Percentiles rank a stretch among this genome's conserved stretches.
phyloP scores from a whole-genome alignment of 2,888 invertebrate genomes.

The Craniophora ligustri region DNA sequence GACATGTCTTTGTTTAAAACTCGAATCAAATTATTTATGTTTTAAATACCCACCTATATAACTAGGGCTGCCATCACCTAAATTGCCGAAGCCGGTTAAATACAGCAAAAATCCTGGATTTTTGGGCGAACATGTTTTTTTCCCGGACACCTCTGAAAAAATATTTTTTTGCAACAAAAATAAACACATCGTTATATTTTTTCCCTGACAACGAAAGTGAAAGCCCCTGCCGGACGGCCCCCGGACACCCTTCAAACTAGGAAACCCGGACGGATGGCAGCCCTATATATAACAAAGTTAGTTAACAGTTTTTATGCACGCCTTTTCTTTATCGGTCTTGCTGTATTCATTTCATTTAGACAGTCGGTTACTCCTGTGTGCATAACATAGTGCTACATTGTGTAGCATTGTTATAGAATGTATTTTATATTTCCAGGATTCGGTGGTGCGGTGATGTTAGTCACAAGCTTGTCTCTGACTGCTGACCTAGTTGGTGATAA shows the following conservation, averaged over 20 bases:
- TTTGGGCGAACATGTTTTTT: too few relatives aligned
- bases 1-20: slow-evolving; percentile 7
- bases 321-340: slow-evolving; percentile 15
- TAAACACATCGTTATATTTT: too few relatives aligned
- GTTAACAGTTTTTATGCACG: slow-evolving; percentile 13
- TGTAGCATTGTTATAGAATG: neutral
- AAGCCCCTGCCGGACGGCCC: too few relatives aligned
- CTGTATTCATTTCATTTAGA: slow-evolving; percentile 5
- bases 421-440: slow-evolving; percentile 86
- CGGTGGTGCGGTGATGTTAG: slow-evolving; percentile 94
- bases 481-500: slow-evolving; percentile 95
- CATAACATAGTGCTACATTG: neutral
- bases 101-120: too few relatives aligned
- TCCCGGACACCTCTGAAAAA: too few relatives aligned
- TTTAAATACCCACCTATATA: slow-evolving; percentile 3
- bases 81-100: too few relatives aligned
- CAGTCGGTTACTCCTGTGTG: slow-evolving; percentile 1
- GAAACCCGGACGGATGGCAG: too few relatives aligned
- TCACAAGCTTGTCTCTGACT: slow-evolving; percentile 95
- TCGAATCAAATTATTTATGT: neutral
- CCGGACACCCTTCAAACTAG: too few relatives aligned
- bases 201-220: too few relatives aligned
- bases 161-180: too few relatives aligned
- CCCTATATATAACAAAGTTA: slow-evolving; percentile 2
- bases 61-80: too few relatives aligned